A percentile compares a stretch with the other conserved stretches of the same genome.
Conservation (phyloP, 2,113 vertebrate species). For the Clarias macrocephalus region DNA sequence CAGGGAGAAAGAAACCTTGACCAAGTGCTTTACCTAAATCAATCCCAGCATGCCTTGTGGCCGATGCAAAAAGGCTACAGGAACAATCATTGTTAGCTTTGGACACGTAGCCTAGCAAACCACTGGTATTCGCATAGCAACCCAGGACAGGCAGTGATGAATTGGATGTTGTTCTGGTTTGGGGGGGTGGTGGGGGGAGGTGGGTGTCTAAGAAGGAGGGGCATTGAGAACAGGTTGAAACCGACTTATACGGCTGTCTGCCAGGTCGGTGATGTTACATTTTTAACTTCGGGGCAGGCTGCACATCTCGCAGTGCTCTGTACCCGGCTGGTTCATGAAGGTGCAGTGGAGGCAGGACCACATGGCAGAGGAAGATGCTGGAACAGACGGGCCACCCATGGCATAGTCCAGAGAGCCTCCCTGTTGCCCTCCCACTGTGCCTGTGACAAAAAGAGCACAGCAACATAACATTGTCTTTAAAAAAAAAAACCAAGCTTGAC, state of each 20-base stretch:
- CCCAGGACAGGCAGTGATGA: constrained; percentile 56
- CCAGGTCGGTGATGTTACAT: constrained; percentile 20
- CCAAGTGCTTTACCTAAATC: constrained; percentile 62
- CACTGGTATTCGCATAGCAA: constrained; percentile 22
- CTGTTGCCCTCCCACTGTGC: constrained; percentile 88
- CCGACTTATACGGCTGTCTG: constrained; percentile 61
- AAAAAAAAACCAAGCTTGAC: neutral
- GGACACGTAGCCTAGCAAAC: constrained; percentile 60
- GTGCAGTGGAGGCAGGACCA: constrained; percentile 99
- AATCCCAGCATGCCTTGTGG: constrained; percentile 44
- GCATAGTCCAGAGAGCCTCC: constrained; percentile 85
- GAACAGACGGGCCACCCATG: constrained; percentile 74
- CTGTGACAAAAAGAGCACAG: constrained; percentile 61
- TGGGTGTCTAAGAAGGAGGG: neutral
- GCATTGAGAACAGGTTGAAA: constrained; percentile 31
- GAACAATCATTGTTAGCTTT: constrained; percentile 53
- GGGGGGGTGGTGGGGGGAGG: neutral
- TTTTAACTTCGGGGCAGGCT: constrained; percentile 88
- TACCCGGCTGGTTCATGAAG: constrained; percentile 98
- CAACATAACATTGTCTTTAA: neutral
- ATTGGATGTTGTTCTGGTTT: constrained; percentile 7
- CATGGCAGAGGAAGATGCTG: constrained; percentile 79
- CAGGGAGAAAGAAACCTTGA: constrained; percentile 39
- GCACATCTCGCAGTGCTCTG: constrained; percentile 97
- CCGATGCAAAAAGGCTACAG: constrained; percentile 52